Conservation (phyloP, 1,140 invertebrate species). For the Streblospio benedicti region DNA sequence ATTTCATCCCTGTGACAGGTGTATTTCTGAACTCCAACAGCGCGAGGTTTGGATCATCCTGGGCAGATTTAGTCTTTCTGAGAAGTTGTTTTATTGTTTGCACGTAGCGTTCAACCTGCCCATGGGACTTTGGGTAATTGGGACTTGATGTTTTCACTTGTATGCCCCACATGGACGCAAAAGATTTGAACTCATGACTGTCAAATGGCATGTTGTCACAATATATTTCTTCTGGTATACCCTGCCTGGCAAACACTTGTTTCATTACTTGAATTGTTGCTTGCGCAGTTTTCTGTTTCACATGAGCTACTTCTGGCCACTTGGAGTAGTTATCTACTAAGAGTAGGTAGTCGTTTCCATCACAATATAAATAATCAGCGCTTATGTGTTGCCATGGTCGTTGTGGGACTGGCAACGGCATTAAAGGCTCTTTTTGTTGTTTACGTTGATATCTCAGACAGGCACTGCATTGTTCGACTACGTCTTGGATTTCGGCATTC, state of each 20-base stretch:
- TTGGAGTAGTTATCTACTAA: slow-evolving; percentile 27
- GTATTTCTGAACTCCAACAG: slow-evolving; percentile 4
- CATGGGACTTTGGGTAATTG: slow-evolving; percentile 3
- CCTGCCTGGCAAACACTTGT: slow-evolving; percentile 21
- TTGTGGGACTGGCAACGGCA: neutral
- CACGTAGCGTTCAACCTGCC: slow-evolving; percentile 1
- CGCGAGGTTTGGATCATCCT: neutral
- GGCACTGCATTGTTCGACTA: slow-evolving; percentile 17
- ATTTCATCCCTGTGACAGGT: neutral
- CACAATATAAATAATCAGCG: neutral
- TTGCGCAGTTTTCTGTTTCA: slow-evolving; percentile 14
- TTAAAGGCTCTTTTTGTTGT: slow-evolving; percentile 1
- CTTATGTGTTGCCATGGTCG: neutral
- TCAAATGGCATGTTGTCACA: slow-evolving; percentile 25
- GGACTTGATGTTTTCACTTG: slow-evolving; percentile 7
- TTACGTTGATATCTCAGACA: slow-evolving; percentile 17
- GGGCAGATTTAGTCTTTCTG: too few species aligned
- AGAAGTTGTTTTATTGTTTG: neutral
- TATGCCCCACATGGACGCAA: slow-evolving; percentile 6
- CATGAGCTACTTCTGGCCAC: slow-evolving; percentile 21
- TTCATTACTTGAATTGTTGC: slow-evolving; percentile 16
- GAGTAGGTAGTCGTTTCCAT: slow-evolving; percentile 16
- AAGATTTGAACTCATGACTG: slow-evolving; percentile 7
- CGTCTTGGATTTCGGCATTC: slow-evolving; percentile 23
- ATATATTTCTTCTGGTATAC: slow-evolving; percentile 24